Percentiles rank a stretch among this genome's conserved stretches.
Evolutionary conservation across 2,113 vertebrate species (phyloP).

Genomic region (Cinclus cinclus): DNA sequence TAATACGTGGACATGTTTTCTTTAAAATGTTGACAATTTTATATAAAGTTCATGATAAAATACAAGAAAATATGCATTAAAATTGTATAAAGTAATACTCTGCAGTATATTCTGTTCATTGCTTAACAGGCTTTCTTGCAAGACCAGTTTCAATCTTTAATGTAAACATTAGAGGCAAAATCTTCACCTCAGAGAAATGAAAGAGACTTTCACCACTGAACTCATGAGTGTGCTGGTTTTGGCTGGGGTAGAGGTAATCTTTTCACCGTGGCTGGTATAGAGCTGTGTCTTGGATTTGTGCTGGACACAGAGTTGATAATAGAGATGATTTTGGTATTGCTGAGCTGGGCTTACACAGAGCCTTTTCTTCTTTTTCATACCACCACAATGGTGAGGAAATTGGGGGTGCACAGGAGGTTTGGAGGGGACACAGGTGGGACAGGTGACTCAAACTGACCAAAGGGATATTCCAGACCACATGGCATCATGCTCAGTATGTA

Average conservation of each 20-base stretch:
- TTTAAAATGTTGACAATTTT: constrained; percentile 21
- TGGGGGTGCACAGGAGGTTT: background rate
- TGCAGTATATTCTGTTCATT: background rate
- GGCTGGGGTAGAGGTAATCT: background rate
- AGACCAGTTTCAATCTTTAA: constrained; percentile 21
- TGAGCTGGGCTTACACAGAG: background rate
- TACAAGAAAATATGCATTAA: constrained; percentile 9
- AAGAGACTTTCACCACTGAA: background rate
- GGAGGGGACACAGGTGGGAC: background rate
- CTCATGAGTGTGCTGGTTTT: background rate
- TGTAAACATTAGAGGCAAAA: constrained; percentile 43
- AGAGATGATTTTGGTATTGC: background rate
- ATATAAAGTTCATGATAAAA: constrained; percentile 53
- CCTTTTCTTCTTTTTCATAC: background rate
- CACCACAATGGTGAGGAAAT: background rate
- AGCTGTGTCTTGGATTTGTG: background rate
- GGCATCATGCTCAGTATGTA: background rate
- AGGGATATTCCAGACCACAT: background rate
- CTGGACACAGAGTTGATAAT: background rate
- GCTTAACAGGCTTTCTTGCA: background rate
- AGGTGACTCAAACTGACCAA: background rate
- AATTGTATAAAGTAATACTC: constrained; percentile 28
- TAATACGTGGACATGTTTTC: constrained; percentile 6
- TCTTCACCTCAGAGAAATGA: constrained; percentile 9
- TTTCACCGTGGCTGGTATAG: background rate